Conservation (phyloP, 1,140 invertebrate genomes). For the Catajapyx aquilonaris region DNA sequence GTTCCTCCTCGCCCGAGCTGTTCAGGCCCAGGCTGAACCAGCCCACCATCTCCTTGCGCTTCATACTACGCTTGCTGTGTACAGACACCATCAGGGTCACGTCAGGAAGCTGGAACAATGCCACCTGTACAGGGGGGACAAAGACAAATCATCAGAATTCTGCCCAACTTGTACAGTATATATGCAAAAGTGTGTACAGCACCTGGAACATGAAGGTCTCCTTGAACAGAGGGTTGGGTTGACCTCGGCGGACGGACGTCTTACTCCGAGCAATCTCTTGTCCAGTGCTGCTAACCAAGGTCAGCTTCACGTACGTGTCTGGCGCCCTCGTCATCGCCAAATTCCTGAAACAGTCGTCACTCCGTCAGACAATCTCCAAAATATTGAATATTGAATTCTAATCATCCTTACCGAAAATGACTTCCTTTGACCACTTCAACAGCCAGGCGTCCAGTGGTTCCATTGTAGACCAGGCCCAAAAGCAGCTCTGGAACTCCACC, state of each 20-base stretch:
- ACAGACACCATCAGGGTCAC: slow-evolving; percentile 85
- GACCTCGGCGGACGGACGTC: slow-evolving; percentile 67
- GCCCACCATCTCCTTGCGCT: slow-evolving; percentile 87
- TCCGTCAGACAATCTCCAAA: neutral
- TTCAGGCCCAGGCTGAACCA: slow-evolving; percentile 85
- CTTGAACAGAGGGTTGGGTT: slow-evolving; percentile 87
- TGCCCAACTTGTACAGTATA: neutral
- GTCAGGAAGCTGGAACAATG: slow-evolving; percentile 84
- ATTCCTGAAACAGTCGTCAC: slow-evolving; percentile 25
- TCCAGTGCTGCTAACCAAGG: slow-evolving; percentile 71
- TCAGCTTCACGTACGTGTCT: slow-evolving; percentile 83
- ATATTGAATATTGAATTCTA: slow-evolving; percentile 16
- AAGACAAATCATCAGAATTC: neutral
- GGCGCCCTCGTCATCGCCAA: slow-evolving; percentile 44
- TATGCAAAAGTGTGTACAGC: too few species aligned
- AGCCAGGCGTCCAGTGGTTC: slow-evolving; percentile 71
- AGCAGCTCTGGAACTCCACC: slow-evolving; percentile 75
- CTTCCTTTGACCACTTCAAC: slow-evolving; percentile 89
- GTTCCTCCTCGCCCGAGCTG: slow-evolving; percentile 74
- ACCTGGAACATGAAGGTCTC: slow-evolving; percentile 92
- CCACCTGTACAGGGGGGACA: slow-evolving; percentile 36
- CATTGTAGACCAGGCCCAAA: slow-evolving; percentile 73
- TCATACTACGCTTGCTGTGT: slow-evolving; percentile 77
- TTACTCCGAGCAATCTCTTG: slow-evolving; percentile 82
- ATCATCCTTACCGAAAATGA: slow-evolving; percentile 51